Evolutionary conservation across 2,888 invertebrate species (phyloP).

Genomic region (Ornithoptera priamus): DNA sequence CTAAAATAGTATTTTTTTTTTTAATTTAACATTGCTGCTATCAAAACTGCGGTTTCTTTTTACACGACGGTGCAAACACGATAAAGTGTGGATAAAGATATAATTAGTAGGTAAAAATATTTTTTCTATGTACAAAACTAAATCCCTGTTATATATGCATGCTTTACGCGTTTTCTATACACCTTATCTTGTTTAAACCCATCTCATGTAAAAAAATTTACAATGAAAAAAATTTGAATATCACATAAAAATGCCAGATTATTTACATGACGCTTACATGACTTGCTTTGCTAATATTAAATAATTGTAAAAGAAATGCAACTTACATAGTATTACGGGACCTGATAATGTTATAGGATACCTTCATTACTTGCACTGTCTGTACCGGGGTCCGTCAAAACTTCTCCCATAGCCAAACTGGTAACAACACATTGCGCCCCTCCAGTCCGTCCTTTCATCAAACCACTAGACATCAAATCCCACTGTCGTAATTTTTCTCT

Average conservation of each 20-base stretch:
- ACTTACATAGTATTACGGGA: conserved; percentile 75
- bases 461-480: conserved; percentile 92
- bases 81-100: conserved; percentile 56
- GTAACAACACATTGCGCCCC: conserved; percentile 65
- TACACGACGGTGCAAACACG: conserved; percentile 51
- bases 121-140: conserved; percentile 47
- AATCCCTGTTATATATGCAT: conserved; percentile 55
- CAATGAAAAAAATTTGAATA: conserved; percentile 38
- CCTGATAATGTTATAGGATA: conserved; percentile 75
- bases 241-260: conserved; percentile 56
- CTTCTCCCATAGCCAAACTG: conserved; percentile 58
- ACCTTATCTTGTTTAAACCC: conserved; percentile 67
- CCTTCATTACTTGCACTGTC: conserved; percentile 75
- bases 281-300: conserved; percentile 62
- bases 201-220: conserved; percentile 36
- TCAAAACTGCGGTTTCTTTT: not conserved
- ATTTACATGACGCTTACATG: conserved; percentile 58
- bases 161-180: conserved; percentile 53
- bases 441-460: conserved; percentile 77
- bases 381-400: conserved; percentile 67
- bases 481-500: conserved; percentile 92
- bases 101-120: conserved; percentile 45
- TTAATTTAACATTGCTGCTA: not conserved
- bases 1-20: conserved; percentile 64
- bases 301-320: conserved; percentile 58